phyloP scores from a whole-genome alignment of 2,797 vertebrate genomes.

The Pipistrellus nathusii region DNA sequence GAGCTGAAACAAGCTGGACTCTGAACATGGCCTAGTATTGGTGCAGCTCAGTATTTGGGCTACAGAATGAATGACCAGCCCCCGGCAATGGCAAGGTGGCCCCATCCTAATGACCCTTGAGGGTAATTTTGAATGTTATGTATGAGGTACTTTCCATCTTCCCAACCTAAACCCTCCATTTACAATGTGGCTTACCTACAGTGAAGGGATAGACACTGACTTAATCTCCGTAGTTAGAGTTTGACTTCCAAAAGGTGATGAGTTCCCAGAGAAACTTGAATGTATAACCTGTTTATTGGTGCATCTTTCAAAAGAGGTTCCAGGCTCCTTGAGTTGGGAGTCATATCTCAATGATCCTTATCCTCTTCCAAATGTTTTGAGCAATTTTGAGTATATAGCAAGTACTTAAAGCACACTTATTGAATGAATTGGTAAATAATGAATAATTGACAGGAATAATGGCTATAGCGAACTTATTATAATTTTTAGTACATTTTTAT shows the following conservation, averaged over 20 bases:
- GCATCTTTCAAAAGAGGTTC: neutral
- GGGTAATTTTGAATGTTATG: neutral
- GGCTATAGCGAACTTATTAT: neutral
- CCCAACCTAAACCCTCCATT: neutral
- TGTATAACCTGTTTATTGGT: neutral
- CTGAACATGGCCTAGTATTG: too few species aligned
- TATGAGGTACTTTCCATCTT: neutral
- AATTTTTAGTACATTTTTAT: neutral
- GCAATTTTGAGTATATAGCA: neutral
- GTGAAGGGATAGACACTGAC: neutral
- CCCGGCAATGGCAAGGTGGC: too few species aligned
- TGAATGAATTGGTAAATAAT: neutral
- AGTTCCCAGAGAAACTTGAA: neutral
- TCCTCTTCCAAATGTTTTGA: neutral
- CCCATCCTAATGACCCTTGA: neutral
- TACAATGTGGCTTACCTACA: neutral
- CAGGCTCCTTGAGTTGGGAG: neutral
- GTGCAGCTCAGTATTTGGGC: neutral
- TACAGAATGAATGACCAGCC: neutral
- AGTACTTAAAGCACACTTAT: neutral
- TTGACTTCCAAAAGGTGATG: neutral
- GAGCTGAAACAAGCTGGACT: neutral
- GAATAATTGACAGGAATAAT: neutral
- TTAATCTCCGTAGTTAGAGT: neutral
- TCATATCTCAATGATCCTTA: neutral